phyloP scores from a whole-genome alignment of 2,888 invertebrate species.

The Dasysyrphus tricinctus region DNA sequence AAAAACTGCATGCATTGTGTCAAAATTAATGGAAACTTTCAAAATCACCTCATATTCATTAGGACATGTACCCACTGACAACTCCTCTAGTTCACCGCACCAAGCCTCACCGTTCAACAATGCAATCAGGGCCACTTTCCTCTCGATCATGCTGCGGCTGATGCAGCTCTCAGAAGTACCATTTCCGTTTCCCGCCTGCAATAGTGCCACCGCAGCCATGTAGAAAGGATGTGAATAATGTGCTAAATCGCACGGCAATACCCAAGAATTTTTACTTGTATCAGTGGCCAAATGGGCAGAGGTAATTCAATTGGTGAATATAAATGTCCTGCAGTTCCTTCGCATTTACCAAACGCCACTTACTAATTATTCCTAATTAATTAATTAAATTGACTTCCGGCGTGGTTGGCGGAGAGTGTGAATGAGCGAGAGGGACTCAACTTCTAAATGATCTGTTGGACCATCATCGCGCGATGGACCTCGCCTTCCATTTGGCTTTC shows the following conservation, averaged over 20 bases:
- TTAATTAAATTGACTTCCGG: conserved; percentile 75
- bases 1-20: conserved; percentile 27
- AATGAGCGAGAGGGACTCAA: conserved; percentile 42
- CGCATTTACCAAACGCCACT: conserved; percentile 75
- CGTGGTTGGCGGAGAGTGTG: conserved; percentile 24
- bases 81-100: conserved; percentile 23
- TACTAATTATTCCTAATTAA: conserved; percentile 76
- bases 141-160: not conserved
- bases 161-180: conserved; percentile 6
- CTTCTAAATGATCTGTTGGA: conserved; percentile 62
- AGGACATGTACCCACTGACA: conserved; percentile 57
- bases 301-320: conserved; percentile 73
- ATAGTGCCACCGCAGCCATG: not conserved
- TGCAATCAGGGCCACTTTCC: conserved; percentile 65
- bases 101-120: conserved; percentile 35
- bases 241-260: conserved; percentile 45
- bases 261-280: conserved; percentile 62
- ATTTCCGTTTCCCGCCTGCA: conserved; percentile 10
- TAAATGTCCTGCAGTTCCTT: conserved; percentile 73
- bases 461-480: conserved; percentile 46
- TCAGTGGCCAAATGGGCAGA: conserved; percentile 70
- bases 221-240: conserved; percentile 67
- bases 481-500: conserved; percentile 14
- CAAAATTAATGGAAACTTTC: conserved; percentile 68
- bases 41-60: conserved; percentile 70